phyloP scores from a whole-genome alignment of 1,140 invertebrate genomes.

The Pseudomyrmex dendroicus region DNA sequence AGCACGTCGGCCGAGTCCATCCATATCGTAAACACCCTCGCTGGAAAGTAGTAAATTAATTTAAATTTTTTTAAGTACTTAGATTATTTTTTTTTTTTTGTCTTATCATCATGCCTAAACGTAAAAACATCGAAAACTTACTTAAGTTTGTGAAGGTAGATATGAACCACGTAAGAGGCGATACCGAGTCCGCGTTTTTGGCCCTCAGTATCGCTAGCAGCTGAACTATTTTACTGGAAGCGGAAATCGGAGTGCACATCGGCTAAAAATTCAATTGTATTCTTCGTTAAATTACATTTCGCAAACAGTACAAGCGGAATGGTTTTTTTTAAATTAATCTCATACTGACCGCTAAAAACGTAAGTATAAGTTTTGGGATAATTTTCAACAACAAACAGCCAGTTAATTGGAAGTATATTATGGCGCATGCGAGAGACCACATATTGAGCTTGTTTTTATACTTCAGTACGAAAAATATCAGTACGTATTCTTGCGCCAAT shows the following conservation, averaged over 20 bases:
- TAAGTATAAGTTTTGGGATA: conserved; percentile 86
- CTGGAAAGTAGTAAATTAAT: conserved; percentile 70
- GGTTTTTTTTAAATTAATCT: neutral
- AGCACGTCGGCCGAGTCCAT: conserved; percentile 85
- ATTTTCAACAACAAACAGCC: conserved; percentile 84
- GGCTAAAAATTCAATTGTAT: conserved; percentile 84
- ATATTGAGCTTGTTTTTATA: conserved; percentile 86
- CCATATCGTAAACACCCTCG: conserved; percentile 84
- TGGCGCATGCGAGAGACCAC: conserved; percentile 77
- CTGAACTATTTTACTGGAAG: conserved; percentile 89
- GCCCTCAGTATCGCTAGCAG: conserved; percentile 87
- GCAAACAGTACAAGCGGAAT: neutral
- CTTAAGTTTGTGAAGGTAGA: conserved; percentile 89
- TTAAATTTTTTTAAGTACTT: neutral
- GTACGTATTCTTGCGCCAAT: conserved; percentile 88
- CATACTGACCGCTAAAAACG: conserved; percentile 88
- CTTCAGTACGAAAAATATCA: conserved; percentile 88
- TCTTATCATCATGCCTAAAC: too few species aligned
- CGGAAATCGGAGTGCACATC: conserved; percentile 89
- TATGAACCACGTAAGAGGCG: conserved; percentile 89
- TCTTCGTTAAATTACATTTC: neutral
- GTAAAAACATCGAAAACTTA: conserved; percentile 81
- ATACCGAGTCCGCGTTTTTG: conserved; percentile 88
- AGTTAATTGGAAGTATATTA: conserved; percentile 85
- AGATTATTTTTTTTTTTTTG: too few species aligned